Evolutionary conservation across 2,888 invertebrate genomes (phyloP).

Genomic region (Trilocha varians): DNA sequence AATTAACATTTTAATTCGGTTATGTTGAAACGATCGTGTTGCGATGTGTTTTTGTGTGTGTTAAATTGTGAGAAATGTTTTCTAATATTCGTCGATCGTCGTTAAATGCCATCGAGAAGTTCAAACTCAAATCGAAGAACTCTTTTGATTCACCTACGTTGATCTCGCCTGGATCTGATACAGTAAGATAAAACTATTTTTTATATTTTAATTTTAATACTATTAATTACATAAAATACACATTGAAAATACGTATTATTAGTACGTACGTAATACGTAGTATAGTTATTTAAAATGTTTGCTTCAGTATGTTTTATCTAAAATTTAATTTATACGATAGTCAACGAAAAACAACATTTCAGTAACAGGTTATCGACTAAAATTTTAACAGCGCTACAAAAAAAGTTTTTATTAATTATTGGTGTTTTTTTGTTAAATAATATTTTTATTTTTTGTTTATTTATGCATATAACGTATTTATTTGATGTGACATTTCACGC

Average conservation of each 20-base stretch:
- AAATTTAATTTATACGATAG: too few relatives aligned
- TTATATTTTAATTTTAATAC: slow-evolving; percentile 4
- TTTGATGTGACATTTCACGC: neutral
- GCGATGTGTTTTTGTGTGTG: neutral
- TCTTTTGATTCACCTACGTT: slow-evolving; percentile 20
- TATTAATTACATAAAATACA: too few relatives aligned
- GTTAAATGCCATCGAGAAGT: slow-evolving; percentile 35
- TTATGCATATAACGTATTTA: neutral
- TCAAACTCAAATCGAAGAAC: slow-evolving; percentile 33
- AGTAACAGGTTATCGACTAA: too few relatives aligned
- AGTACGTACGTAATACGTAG: too few relatives aligned
- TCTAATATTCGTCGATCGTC: slow-evolving; percentile 34
- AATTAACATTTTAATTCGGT: slow-evolving; percentile 19
- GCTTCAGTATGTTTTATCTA: too few relatives aligned
- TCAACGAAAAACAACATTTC: too few relatives aligned
- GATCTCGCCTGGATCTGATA: slow-evolving; percentile 34
- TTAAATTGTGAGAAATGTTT: slow-evolving; percentile 16
- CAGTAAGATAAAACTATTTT: slow-evolving; percentile 18
- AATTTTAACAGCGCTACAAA: too few relatives aligned
- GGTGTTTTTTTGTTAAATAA: too few relatives aligned
- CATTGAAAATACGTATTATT: too few relatives aligned
- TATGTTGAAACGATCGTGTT: slow-evolving; percentile 7
- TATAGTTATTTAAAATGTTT: too few relatives aligned
- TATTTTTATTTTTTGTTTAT: too few relatives aligned
- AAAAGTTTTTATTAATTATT: too few relatives aligned